Evolutionary conservation across 2,113 vertebrate genomes (phyloP), one percentile per base, ranked within the genome.

Genomic region (Xenotilapia longispinis): DNA sequence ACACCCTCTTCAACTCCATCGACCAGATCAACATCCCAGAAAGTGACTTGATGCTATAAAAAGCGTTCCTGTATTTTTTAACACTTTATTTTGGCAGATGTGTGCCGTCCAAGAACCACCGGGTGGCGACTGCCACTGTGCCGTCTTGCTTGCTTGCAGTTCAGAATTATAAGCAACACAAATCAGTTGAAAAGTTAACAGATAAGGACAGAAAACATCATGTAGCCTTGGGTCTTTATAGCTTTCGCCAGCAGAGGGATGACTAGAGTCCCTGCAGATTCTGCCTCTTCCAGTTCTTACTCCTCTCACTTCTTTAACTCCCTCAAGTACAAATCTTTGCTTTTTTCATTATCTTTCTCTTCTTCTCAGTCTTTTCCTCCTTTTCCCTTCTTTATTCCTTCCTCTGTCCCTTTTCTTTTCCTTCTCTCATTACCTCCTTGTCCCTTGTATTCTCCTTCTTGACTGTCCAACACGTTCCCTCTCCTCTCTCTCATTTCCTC

Each of bases 231-330:
- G 19, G 28, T 45, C 45, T 31, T 84, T 19, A 10, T 21, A n/a
- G 2, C 3, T 87, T 45, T 75, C 11, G 17, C 26, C 94, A 90
- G 81, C 57, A 90, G 93, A 91, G 57, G 91, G 86, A 83, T 36
- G 13, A 38, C 33, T 2, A n/a, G 33, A 65, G 33, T 23, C 38
- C 9, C 38, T 42, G n/a, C 3, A 1, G n/a, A 0, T 42, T 42
- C 11, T 3, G 13, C n/a, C 33, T 45, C n/a, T 70, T 63, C 31
- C 7, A 55, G 28, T 14, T 6, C 3, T 51, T 54, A 5, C 26
- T 23, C 31, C 55, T 28, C 26, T 82, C 21, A 9, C 40, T 36
- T 10, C 14, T 42, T 42, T 42, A 70, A 23, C 38, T 4, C 12
- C 36, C 63, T 23, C 11, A 23, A 14, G 38, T 15, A 58, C 14